Conservation (phyloP, 35 echinoderm and acorn worm genomes). For the Lytechinus variegatus region DNA sequence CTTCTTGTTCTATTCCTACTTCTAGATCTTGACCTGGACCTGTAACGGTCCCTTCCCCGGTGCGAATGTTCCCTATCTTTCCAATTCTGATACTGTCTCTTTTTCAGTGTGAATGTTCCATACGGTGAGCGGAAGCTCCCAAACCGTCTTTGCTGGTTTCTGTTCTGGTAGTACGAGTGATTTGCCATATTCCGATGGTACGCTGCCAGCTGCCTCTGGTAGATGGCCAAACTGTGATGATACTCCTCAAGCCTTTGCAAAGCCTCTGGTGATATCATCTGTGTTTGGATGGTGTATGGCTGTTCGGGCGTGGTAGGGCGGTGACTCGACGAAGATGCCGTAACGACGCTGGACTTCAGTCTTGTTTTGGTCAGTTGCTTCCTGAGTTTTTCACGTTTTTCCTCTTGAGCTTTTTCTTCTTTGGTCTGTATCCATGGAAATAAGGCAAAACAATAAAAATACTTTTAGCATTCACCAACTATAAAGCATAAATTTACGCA, state of each 20-base stretch:
- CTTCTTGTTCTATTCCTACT: neutral
- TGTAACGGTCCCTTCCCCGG: neutral
- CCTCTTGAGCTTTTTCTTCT: constrained; percentile 57
- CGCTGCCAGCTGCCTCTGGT: constrained; percentile 33
- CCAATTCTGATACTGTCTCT: neutral
- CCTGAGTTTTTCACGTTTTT: constrained; percentile 53
- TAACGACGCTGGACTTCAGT: constrained; percentile 55
- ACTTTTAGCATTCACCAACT: no score
- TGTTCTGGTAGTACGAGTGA: constrained; percentile 6
- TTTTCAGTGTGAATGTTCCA: constrained; percentile 29
- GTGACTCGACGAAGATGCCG: neutral
- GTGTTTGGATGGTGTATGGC: constrained; percentile 12
- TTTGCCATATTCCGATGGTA: constrained; percentile 22
- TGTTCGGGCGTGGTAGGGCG: neutral
- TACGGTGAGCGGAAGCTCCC: constrained; percentile 24
- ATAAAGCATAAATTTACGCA: no score
- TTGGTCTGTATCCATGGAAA: constrained; percentile 3
- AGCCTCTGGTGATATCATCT: constrained; percentile 31
- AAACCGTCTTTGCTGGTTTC: neutral
- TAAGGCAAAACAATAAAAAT: neutral
- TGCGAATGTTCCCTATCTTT: neutral
- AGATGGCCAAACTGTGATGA: constrained; percentile 32
- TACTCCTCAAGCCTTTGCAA: constrained; percentile 23
- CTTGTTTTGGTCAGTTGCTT: constrained; percentile 50
- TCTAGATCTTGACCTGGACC: neutral